Percentiles rank a stretch among this genome's conserved stretches.
phyloP scores from a whole-genome alignment of 2,113 vertebrate genomes.

The Cyprinodon tularosa region DNA sequence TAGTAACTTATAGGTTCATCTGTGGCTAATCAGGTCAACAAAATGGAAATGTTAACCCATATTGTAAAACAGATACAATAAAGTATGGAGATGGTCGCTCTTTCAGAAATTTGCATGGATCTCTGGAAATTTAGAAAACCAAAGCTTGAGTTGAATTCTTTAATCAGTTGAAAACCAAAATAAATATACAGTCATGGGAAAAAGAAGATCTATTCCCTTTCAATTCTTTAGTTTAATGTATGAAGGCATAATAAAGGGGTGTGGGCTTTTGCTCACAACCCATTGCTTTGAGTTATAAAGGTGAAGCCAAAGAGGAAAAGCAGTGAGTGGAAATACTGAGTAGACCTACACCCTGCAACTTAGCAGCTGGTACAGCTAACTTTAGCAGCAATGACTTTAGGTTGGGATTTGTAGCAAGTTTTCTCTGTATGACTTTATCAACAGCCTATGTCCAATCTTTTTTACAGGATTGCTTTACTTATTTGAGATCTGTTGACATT shows the following conservation, averaged over 20 bases:
- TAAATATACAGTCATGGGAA: not conserved
- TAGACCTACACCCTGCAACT: not conserved
- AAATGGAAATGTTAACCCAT: conserved; percentile 2
- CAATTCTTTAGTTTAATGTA: not conserved
- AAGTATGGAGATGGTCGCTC: not conserved
- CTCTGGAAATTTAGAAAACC: not conserved
- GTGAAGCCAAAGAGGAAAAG: not conserved
- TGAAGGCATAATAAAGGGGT: not conserved
- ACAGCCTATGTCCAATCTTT: too few relatives aligned
- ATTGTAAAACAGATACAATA: not conserved
- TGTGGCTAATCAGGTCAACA: not conserved
- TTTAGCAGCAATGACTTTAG: not conserved
- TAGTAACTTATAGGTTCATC: not conserved
- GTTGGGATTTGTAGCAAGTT: not conserved
- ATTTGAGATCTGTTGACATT: too few relatives aligned
- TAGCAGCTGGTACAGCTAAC: not conserved
- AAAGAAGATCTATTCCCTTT: not conserved
- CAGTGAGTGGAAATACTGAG: not conserved
- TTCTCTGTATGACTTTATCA: too few relatives aligned
- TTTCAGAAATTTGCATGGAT: not conserved
- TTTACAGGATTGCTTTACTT: too few relatives aligned
- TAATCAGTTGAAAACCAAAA: not conserved
- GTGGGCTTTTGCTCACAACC: not conserved
- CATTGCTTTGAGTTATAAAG: not conserved
- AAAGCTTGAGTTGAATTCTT: not conserved